These are phyloP conservation scores for Plusia festucae DNA, from an alignment of 2,888 invertebrate genomes.

Conservation along the genomic window DNA sequence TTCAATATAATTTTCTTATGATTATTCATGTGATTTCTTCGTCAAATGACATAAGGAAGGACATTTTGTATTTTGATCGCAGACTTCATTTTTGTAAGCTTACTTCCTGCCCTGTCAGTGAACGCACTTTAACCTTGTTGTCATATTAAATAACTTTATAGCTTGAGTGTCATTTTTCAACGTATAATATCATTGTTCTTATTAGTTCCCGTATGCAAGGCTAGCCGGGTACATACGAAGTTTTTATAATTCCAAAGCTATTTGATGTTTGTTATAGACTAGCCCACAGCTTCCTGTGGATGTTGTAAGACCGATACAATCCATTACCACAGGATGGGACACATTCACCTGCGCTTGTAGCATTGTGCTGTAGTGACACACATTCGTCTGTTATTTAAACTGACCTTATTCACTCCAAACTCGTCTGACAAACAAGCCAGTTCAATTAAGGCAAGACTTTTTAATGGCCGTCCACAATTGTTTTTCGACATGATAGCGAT, in stretches of 20 bases:
- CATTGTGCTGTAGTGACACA: constrained; percentile 13
- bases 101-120: constrained; percentile 55
- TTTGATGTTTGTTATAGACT: constrained; percentile 13
- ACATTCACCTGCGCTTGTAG: neutral
- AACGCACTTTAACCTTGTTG: constrained; percentile 63
- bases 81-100: constrained; percentile 38
- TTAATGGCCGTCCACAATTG: neutral
- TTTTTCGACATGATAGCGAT: neutral
- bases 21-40: constrained; percentile 3
- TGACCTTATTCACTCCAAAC: neutral
- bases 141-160: constrained; percentile 44
- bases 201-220: neutral
- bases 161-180: constrained; percentile 24
- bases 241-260: constrained; percentile 19
- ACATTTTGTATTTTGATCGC: constrained; percentile 31
- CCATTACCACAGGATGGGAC: constrained; percentile 35
- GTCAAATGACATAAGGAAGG: constrained; percentile 24
- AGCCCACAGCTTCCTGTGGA: constrained; percentile 38
- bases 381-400: constrained; percentile 2
- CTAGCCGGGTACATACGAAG: neutral
- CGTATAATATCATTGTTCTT: constrained; percentile 5
- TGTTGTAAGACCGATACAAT: constrained; percentile 38
- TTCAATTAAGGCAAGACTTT: neutral
- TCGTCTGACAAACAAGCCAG: neutral
- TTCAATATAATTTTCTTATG: neutral